Conservation (phyloP, 1,140 invertebrate genomes). For the Leptoteleia sp. region DNA sequence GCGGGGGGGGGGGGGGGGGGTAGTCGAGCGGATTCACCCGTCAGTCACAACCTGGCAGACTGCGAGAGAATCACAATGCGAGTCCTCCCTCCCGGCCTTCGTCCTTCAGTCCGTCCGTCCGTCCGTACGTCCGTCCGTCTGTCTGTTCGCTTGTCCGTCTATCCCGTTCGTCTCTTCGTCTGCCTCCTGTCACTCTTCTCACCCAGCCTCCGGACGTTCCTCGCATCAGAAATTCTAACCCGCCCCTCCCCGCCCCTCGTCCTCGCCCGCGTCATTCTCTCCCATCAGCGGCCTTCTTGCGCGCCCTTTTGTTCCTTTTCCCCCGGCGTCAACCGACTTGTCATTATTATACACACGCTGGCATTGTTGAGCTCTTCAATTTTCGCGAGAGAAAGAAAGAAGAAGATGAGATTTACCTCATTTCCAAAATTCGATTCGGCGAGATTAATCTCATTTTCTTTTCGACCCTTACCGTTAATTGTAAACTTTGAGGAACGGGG, state of each 20-base stretch:
- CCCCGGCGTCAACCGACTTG: constrained; percentile 50
- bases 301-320: constrained; percentile 61
- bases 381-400: constrained; percentile 9
- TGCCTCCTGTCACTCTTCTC: constrained; percentile 72
- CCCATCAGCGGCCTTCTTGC: constrained; percentile 49
- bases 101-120: constrained; percentile 66
- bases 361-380: constrained; percentile 37
- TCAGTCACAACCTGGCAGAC: constrained; percentile 79
- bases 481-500: too few species aligned
- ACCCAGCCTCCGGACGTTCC: constrained; percentile 70
- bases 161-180: constrained; percentile 68
- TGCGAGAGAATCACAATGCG: constrained; percentile 80
- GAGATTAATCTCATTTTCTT: too few species aligned
- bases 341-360: constrained; percentile 62
- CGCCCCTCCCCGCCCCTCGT: constrained; percentile 27
- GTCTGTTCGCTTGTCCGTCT: constrained; percentile 67
- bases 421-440: constrained; percentile 10
- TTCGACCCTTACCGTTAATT: too few species aligned
- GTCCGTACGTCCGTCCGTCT: constrained; percentile 69
- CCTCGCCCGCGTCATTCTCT: constrained; percentile 46
- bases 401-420: constrained; percentile 5
- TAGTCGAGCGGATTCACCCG: constrained; percentile 78
- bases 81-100: constrained; percentile 65
- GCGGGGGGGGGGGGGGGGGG: constrained; percentile 48
- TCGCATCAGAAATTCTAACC: constrained; percentile 78